Evolutionary conservation across 2,888 invertebrate genomes (phyloP), one percentile per base, ranked within the genome.

Genomic region (Stenodera caucasica): DNA sequence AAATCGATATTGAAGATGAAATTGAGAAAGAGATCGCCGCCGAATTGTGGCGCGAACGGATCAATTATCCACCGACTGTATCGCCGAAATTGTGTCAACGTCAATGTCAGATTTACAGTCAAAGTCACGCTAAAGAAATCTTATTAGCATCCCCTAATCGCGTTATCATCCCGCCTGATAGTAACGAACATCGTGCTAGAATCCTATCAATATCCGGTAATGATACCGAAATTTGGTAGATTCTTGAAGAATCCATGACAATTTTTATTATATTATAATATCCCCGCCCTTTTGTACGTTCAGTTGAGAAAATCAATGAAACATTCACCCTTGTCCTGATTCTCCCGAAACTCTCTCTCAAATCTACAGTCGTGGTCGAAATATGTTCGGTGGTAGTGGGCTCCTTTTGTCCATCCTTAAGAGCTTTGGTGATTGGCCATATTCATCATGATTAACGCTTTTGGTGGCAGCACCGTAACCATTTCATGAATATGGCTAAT

Each of bases 171-270:
- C 88, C 87, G 65, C 81, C 82, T 55, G 88, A 87, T 79, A 82
- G 84, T 66, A 82, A 82, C 62, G 82, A 84, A 78, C 87, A 86
- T 77, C 84, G 86, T 68, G 88, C 87, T 60, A 83, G 87, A 75
- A 86, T 89, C 64, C 82, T 90, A 66, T 86, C 87, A 60, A 84
- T 87, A 65, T 82, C 84, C 59, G 83, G 82, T 74, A 82, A 86
- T 12, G 86, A 88, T 68, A 90, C 90, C 58, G 91, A 91, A 82
- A 91, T 91, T 76, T 91, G 91, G 91, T 91, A 83, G 82, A 73
- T 61, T 50, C 60, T 50, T 45, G 55, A 58, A 11, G 11, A 57
- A 23, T 23, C 49, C 29, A n/a, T 53, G 55, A 33, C 55, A 35
- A 55, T 49, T 53, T 21, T 6, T 40, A 40, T 11, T 7, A 21